Conservation (phyloP, 35 echinoderm and acorn worm genomes). For the Heliocidaris tuberculata region DNA sequence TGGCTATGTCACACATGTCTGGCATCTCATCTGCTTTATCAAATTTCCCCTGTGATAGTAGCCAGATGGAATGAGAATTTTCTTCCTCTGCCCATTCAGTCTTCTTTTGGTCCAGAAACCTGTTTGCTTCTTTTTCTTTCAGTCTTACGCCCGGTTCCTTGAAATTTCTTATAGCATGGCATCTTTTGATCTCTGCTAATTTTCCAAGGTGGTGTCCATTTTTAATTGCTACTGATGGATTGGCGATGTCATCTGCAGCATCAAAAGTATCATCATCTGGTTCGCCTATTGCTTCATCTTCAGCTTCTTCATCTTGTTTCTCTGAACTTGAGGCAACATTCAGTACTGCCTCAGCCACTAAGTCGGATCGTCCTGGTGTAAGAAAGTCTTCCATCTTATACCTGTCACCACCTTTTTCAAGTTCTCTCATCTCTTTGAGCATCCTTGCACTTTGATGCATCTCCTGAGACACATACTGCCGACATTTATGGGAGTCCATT, state of each 20-base stretch:
- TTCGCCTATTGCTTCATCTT: too few relatives aligned
- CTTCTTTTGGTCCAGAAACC: conserved; percentile 41
- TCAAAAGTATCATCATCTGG: too few relatives aligned
- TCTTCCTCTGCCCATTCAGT: conserved; percentile 56
- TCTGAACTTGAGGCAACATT: conserved; percentile 23
- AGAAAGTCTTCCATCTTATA: conserved; percentile 2
- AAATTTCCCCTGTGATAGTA: conserved; percentile 38
- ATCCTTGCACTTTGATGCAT: conserved; percentile 11
- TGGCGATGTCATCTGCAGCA: too few relatives aligned
- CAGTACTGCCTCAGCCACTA: not conserved
- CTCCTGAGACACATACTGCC: conserved; percentile 22
- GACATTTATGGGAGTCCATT: too few relatives aligned
- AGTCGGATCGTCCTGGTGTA: not conserved
- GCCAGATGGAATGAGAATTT: conserved; percentile 17
- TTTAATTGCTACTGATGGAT: conserved; percentile 46
- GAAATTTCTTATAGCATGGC: not conserved
- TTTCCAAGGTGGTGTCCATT: conserved; percentile 41
- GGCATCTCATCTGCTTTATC: conserved; percentile 53
- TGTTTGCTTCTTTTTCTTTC: conserved; percentile 46
- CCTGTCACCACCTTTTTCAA: not conserved
- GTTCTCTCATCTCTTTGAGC: conserved; percentile 4
- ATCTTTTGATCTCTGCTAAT: conserved; percentile 47
- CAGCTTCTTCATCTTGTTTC: too few relatives aligned
- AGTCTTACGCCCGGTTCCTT: not conserved
- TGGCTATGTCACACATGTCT: too few relatives aligned